Percentiles rank a stretch among this genome's conserved stretches.
These are phyloP conservation scores for Proterorhinus semilunaris DNA, from an alignment of 2,113 vertebrate genomes.

Conservation along the genomic window DNA sequence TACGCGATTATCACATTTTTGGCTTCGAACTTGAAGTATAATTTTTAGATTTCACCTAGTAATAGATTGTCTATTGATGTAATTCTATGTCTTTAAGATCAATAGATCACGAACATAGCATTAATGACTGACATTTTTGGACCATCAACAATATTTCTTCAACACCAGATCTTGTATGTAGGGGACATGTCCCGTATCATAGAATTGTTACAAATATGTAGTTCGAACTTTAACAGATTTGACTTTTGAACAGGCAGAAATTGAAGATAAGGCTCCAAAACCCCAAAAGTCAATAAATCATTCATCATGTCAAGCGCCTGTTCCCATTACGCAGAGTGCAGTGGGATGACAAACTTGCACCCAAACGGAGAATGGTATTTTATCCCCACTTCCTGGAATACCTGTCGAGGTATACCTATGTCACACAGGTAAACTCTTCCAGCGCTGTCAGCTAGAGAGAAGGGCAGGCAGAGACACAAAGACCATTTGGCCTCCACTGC, in stretches of 20 bases:
- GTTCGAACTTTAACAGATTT: constrained; percentile 24
- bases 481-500: constrained; percentile 97
- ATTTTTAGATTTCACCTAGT: not conserved
- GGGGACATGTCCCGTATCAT: constrained; percentile 1
- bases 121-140: not conserved
- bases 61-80: constrained; percentile 34
- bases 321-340: constrained; percentile 84
- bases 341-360: constrained; percentile 96
- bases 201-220: not conserved
- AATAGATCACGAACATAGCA: not conserved
- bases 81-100: constrained; percentile 8
- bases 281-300: constrained; percentile 36
- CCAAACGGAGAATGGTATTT: constrained; percentile 96
- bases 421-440: constrained; percentile 94
- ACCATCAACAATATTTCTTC: not conserved
- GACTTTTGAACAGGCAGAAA: constrained; percentile 32
- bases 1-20: not conserved
- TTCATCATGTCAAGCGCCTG: constrained; percentile 10
- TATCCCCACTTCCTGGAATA: constrained; percentile 96
- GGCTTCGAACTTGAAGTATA: not conserved
- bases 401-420: constrained; percentile 92
- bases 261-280: constrained; percentile 44
- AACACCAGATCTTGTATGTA: constrained; percentile 12
- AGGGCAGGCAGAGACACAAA: constrained; percentile 89
- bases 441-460: constrained; percentile 86